These are phyloP conservation scores for Hemithea aestivaria DNA, from an alignment of 2,888 invertebrate species.

Conservation along the genomic window DNA sequence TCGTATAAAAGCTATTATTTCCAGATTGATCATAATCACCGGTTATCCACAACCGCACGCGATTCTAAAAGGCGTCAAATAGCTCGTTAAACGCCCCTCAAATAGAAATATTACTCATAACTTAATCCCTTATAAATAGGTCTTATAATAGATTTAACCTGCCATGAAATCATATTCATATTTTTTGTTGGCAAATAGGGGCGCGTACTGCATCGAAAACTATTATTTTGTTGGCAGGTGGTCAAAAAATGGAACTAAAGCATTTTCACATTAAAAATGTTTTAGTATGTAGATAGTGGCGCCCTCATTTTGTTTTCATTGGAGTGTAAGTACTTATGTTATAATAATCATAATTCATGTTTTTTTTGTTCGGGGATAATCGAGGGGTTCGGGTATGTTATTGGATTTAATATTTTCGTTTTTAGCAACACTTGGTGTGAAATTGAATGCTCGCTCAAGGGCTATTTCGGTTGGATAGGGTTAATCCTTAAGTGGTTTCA, in stretches of 20 bases:
- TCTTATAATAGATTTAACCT: constrained; percentile 75
- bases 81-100: constrained; percentile 71
- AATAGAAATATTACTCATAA: constrained; percentile 76
- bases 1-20: constrained; percentile 43
- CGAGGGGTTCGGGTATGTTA: constrained; percentile 63
- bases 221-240: too few species aligned
- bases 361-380: constrained; percentile 60
- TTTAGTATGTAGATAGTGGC: too few species aligned
- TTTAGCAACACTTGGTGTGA: constrained; percentile 73
- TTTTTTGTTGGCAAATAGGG: constrained; percentile 62
- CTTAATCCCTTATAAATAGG: constrained; percentile 77
- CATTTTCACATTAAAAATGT: too few species aligned
- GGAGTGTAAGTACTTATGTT: too few species aligned
- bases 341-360: constrained; percentile 74
- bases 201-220: too few species aligned
- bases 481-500: constrained; percentile 54
- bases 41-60: constrained; percentile 61
- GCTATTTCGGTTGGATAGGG: constrained; percentile 56
- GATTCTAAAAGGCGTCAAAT: constrained; percentile 69
- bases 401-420: constrained; percentile 78
- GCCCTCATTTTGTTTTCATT: too few species aligned
- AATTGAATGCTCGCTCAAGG: constrained; percentile 72
- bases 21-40: constrained; percentile 56
- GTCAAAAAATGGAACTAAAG: too few species aligned
- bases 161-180: constrained; percentile 74